Base-by-base conservation (phyloP, 1,140 invertebrate species). In the Streblospio benedicti region DNA sequence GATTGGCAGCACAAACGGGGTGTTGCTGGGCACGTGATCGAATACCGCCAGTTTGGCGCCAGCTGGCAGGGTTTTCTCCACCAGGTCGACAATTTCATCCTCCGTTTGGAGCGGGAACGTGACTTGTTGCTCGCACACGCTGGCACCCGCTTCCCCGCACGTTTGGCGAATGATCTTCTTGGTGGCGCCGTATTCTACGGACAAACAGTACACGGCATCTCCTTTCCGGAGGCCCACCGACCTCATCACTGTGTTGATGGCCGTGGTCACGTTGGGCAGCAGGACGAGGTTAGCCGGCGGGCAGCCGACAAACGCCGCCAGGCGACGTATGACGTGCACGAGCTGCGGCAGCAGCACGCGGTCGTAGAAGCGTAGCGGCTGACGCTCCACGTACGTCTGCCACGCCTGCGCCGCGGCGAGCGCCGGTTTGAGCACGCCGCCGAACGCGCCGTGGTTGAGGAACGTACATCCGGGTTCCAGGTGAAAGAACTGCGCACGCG, bases 391-490 rank as follows among this genome's bases (percentile, higher is more conserved):
- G 63, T 75, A 71, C 5, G 59, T 32, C 56, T 76, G 74, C 66
- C 69, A 76, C 60, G 74, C 71, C 66, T 76, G 73, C 32, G 70
- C 67, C 32, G 54, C 60, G 16, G 68, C 62, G 30, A 76, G 30
- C n/a, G 70, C 71, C 59, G 68, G 67, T 59, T 70, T 72, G 41
- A 76, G 47, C 32, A 69, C 67, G 6, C 64, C 67, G 43, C 76
- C 76, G 68, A 77, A 76, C 44, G 76, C 76, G 45, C 76, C 76
- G 69, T 77, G 76, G 52, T 77, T 77, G 31, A 77, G 51, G 63
- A 76, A 77, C 16, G 67, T 69, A 62, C 67, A 71, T 4, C 64
- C 59, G n/a, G n/a, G 9, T 38, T 38, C 9, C n/a, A 38, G 9
- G n/a, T 38, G 35, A 38, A 9, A 38, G 35, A n/a, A 23, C 3